phyloP scores from a whole-genome alignment of 2,113 vertebrate genomes.

The Ia io region DNA sequence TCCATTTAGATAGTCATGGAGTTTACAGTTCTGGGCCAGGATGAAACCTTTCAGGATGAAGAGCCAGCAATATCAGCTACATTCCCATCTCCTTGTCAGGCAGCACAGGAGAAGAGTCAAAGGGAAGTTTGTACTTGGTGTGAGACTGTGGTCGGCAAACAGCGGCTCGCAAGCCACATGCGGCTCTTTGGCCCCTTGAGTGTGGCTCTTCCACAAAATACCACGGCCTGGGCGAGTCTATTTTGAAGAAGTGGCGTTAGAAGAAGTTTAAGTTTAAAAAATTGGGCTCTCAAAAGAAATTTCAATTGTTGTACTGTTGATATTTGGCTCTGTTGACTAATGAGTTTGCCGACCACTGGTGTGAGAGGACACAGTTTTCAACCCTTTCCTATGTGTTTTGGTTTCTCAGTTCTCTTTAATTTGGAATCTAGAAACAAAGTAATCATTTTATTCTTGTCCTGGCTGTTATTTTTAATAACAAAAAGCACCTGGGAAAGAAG shows the following conservation, averaged over 20 bases:
- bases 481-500: not conserved
- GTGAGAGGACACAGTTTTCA: slow-evolving; percentile 16
- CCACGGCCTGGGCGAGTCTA: no score
- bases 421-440: slow-evolving; percentile 4
- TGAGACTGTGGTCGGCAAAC: not conserved
- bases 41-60: not conserved
- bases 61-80: not conserved
- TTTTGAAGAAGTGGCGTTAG: no score
- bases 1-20: not conserved
- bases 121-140: not conserved
- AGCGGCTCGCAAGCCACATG: no score
- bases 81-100: not conserved
- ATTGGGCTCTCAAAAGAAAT: no score
- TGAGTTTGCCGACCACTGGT: not conserved
- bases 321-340: no score
- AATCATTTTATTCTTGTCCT: slow-evolving; percentile 25
- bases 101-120: not conserved
- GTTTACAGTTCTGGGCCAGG: not conserved
- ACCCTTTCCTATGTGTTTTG: not conserved
- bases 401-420: slow-evolving; percentile 29
- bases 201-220: no score
- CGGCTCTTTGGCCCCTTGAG: no score
- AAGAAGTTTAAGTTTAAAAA: no score
- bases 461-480: slow-evolving; percentile 15
- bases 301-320: no score